phyloP scores from a whole-genome alignment of 1,140 invertebrate genomes.

The Argopecten irradians region DNA sequence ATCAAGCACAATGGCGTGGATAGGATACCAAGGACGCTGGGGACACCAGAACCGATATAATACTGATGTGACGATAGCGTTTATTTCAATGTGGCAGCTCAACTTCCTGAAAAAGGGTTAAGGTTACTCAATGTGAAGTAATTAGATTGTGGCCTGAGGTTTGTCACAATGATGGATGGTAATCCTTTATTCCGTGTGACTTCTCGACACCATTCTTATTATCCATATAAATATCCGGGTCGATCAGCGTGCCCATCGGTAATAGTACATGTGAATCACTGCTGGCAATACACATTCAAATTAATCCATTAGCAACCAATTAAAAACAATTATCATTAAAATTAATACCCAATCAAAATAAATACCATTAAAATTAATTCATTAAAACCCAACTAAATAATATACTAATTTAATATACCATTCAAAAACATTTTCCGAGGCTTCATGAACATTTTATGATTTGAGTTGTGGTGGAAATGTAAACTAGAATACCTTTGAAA shows the following conservation, averaged over 20 bases:
- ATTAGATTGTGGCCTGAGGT: neutral
- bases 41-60: neutral
- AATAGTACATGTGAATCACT: neutral
- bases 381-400: too few species aligned
- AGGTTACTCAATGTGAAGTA: neutral
- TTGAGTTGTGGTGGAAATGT: too few species aligned
- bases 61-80: neutral
- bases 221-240: neutral
- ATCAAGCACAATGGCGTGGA: neutral
- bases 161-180: neutral
- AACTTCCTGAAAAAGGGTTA: slow-evolving; percentile 14
- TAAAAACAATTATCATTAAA: too few species aligned
- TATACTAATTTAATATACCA: too few species aligned
- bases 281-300: neutral
- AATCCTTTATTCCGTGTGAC: neutral
- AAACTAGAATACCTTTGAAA: too few species aligned
- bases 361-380: too few species aligned
- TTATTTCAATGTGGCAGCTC: neutral
- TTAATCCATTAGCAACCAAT: neutral
- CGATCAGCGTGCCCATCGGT: neutral
- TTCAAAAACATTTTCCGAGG: too few species aligned
- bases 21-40: neutral
- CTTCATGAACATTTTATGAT: too few species aligned
- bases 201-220: neutral
- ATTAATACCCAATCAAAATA: too few species aligned